Evolutionary conservation across 2,797 vertebrate species (phyloP).

Genomic region (Hemibagrus guttatus): DNA sequence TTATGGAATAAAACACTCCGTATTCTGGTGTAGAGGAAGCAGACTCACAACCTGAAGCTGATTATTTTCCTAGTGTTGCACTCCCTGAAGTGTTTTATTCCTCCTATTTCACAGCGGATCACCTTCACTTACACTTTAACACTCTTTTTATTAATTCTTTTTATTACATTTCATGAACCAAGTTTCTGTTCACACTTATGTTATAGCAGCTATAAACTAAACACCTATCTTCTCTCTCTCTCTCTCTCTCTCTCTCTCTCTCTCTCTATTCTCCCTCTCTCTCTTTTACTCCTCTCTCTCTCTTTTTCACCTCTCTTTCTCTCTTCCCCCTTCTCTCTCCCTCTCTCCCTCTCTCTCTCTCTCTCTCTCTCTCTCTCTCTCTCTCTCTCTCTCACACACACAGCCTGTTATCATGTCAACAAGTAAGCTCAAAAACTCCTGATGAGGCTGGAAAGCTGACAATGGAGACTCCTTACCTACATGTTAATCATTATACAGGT

Average conservation of each 20-base stretch:
- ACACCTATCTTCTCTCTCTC: neutral
- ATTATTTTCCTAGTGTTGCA: neutral
- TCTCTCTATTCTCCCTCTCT: too few relatives aligned
- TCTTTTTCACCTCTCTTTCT: too few relatives aligned
- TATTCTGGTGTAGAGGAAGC: neutral
- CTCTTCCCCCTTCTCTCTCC: too few relatives aligned
- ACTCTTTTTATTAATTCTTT: neutral
- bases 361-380: too few relatives aligned
- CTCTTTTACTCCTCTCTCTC: too few relatives aligned
- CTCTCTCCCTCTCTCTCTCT: too few relatives aligned
- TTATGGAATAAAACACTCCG: neutral
- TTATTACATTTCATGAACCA: neutral
- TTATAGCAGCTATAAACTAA: neutral
- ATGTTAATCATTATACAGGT: neutral
- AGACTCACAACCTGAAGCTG: neutral
- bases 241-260: neutral
- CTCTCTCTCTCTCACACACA: too few relatives aligned
- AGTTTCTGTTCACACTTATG: neutral
- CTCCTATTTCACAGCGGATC: neutral
- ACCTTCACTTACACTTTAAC: neutral
- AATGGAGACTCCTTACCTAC: neutral
- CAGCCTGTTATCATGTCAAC: too few relatives aligned
- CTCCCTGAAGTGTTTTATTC: neutral
- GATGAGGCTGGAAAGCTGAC: neutral
- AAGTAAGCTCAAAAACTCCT: too few relatives aligned